phyloP scores from a whole-genome alignment of 2,888 invertebrate genomes.

The Parthenolecanium corni region DNA sequence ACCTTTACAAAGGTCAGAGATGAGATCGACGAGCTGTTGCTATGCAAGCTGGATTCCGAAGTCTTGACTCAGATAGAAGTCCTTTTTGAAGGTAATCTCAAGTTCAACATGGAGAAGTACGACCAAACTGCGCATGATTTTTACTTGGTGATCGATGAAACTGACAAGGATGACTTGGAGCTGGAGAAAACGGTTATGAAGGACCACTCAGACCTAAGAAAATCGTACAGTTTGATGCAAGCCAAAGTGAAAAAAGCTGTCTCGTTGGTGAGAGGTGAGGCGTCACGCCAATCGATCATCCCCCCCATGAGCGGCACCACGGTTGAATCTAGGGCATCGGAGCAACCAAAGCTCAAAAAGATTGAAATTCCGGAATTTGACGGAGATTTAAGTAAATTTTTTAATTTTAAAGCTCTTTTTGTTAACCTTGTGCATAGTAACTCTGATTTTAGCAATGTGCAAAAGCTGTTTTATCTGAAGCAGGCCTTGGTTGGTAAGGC shows the following conservation, averaged over 20 bases:
- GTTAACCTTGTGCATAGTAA: constrained; percentile 1
- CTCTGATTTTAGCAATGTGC: neutral
- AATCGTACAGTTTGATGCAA: neutral
- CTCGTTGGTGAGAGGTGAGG: neutral
- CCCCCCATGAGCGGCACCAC: neutral
- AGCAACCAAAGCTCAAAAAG: neutral
- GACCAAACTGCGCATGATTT: neutral
- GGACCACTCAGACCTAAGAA: neutral
- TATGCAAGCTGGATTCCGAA: neutral
- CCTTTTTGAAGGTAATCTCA: neutral
- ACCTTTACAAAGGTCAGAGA: neutral
- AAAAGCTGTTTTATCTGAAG: neutral
- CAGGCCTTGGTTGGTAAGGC: neutral
- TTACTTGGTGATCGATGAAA: neutral
- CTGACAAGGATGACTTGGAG: neutral
- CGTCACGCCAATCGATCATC: neutral
- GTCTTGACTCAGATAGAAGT: neutral
- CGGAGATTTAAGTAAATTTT: neutral
- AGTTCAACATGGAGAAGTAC: neutral
- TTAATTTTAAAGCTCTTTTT: neutral
- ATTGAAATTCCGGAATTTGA: constrained; percentile 12
- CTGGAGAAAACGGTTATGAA: neutral
- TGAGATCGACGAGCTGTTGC: neutral
- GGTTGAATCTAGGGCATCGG: neutral
- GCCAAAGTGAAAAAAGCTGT: neutral